Conservation (phyloP, 2,797 vertebrate species). For the Periophthalmus magnuspinnatus region DNA sequence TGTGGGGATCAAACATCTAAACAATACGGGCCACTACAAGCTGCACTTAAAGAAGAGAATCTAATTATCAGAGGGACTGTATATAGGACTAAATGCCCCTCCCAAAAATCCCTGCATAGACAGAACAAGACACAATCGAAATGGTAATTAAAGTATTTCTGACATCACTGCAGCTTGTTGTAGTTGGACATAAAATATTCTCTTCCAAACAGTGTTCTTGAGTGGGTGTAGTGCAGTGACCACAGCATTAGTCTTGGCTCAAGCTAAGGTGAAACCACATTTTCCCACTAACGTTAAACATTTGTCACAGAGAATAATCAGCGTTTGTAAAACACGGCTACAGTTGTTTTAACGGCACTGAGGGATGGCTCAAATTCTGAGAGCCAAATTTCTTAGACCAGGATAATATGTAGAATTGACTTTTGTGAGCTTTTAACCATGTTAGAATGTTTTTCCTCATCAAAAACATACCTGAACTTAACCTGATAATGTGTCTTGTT, state of each 20-base stretch:
- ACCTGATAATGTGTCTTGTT: too few species aligned
- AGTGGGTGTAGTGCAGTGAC: background rate
- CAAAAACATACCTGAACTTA: too few species aligned
- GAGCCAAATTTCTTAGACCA: background rate
- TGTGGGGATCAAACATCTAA: too few species aligned
- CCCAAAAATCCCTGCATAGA: too few species aligned
- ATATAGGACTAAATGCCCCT: too few species aligned
- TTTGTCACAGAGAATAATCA: background rate
- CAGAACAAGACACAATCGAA: too few species aligned
- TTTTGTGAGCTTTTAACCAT: too few species aligned
- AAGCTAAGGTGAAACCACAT: background rate
- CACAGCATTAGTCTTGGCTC: background rate
- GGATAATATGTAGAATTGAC: background rate
- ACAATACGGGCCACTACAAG: too few species aligned
- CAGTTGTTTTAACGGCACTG: background rate
- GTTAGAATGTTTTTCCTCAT: too few species aligned
- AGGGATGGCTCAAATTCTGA: background rate
- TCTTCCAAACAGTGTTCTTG: background rate
- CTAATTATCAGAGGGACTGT: too few species aligned
- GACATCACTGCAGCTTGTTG: background rate
- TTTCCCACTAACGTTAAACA: background rate
- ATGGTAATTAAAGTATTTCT: too few species aligned
- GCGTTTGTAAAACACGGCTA: background rate
- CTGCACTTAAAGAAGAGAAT: too few species aligned
- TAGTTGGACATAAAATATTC: background rate